A percentile compares a stretch with the other conserved stretches of the same genome.
These are phyloP conservation scores for Gorilla gorilla DNA, from an alignment of 2,113 vertebrate species.

Conservation along the genomic window DNA sequence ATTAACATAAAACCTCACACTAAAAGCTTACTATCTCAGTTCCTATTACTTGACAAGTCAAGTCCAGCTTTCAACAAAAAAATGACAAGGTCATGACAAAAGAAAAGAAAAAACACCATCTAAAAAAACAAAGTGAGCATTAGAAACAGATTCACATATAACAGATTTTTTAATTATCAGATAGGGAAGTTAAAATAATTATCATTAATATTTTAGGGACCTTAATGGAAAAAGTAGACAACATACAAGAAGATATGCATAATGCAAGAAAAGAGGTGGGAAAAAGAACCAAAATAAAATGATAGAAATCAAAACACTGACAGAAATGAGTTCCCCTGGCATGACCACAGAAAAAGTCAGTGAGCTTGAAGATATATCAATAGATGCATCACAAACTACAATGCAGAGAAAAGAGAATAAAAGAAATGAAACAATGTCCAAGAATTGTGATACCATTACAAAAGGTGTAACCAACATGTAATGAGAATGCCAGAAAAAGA, in stretches of 20 bases:
- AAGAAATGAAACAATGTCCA: background rate
- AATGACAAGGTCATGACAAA: background rate
- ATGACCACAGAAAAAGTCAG: background rate
- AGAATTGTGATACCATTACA: background rate
- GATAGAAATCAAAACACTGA: background rate
- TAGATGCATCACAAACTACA: background rate
- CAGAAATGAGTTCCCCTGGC: background rate
- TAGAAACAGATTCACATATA: background rate
- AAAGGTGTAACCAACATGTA: background rate
- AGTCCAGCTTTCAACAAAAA: background rate
- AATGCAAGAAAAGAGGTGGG: background rate
- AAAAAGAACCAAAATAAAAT: background rate
- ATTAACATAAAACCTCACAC: background rate
- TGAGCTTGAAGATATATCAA: background rate
- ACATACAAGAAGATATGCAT: background rate
- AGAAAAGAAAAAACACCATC: background rate
- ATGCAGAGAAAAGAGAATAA: background rate
- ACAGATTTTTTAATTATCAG: background rate
- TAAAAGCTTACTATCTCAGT: background rate
- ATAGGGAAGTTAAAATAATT: background rate
- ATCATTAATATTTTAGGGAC: background rate
- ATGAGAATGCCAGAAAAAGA: background rate
- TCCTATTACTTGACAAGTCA: background rate
- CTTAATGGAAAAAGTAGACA: background rate
- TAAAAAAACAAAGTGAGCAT: background rate